Conservation (phyloP, 2,113 vertebrate species). For the Isichthys henryi region DNA sequence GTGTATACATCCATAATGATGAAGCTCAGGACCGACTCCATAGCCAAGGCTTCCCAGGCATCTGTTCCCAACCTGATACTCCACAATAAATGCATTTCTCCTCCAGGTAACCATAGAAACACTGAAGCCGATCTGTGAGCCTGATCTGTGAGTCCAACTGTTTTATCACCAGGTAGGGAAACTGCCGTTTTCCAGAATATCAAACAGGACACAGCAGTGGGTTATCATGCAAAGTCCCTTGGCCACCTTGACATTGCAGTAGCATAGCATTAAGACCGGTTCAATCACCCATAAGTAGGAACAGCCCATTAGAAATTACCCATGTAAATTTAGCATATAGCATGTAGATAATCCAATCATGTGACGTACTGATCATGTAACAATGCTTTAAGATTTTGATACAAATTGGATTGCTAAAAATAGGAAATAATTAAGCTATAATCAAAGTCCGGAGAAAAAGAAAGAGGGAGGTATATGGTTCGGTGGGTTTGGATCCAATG, state of each 20-base stretch:
- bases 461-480: background rate
- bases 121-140: background rate
- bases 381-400: background rate
- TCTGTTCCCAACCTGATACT: background rate
- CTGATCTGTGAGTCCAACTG: constrained; percentile 47
- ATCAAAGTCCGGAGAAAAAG: background rate
- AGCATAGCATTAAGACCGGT: background rate
- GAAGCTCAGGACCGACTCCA: background rate
- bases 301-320: background rate
- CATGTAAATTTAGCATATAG: background rate
- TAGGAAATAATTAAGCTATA: background rate
- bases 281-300: background rate
- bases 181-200: constrained; percentile 57
- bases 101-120: background rate
- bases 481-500: background rate
- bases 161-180: constrained; percentile 40
- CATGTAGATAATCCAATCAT: background rate
- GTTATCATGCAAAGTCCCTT: no score
- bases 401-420: background rate
- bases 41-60: background rate
- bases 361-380: background rate
- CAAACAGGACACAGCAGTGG: constrained; percentile 15
- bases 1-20: background rate
- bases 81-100: background rate
- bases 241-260: background rate